Conservation (phyloP, 2,113 vertebrate genomes). For the Agapornis roseicollis region DNA sequence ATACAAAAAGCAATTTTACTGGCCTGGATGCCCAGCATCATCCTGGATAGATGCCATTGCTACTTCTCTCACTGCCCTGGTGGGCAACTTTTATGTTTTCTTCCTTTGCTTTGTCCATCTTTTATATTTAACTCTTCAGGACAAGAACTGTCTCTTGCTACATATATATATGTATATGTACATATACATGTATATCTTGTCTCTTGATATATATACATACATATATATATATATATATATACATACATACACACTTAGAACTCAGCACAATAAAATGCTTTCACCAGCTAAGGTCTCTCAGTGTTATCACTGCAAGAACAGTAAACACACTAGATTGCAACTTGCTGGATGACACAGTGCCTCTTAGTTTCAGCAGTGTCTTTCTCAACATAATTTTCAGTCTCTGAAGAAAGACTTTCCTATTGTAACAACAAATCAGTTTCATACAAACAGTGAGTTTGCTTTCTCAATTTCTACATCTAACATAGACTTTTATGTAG, state of each 20-base stretch:
- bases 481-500: background rate
- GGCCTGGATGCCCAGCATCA: background rate
- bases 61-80: background rate
- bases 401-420: background rate
- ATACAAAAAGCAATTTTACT: background rate
- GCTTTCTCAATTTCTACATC: background rate
- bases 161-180: rapidly evolving
- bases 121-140: background rate
- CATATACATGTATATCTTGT: no score
- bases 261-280: background rate
- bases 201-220: no score
- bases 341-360: background rate
- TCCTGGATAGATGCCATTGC: background rate
- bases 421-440: background rate
- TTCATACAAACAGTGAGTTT: background rate
- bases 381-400: background rate
- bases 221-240: no score
- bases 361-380: background rate
- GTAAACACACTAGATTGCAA: background rate
- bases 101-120: background rate
- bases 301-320: background rate
- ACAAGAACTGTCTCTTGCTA: background rate
- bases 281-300: background rate
- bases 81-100: background rate
- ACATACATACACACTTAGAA: background rate